A percentile compares a stretch with the other conserved stretches of the same genome.
phyloP scores from a whole-genome alignment of 2,888 invertebrate genomes.

The Parnassius orleans region DNA sequence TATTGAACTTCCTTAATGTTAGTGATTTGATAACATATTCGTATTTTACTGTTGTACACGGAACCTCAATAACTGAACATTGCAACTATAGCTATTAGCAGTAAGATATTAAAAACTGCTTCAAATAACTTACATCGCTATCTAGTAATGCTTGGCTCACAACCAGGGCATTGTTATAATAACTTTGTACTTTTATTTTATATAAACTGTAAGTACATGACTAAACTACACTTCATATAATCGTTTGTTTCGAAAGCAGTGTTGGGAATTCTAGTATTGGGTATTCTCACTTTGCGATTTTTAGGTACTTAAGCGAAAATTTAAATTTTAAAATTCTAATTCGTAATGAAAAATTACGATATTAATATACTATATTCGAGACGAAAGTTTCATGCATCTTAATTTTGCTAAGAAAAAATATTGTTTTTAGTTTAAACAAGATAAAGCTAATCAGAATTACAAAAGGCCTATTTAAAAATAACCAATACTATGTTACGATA shows the following conservation, averaged over 20 bases:
- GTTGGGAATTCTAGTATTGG: neutral
- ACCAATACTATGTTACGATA: neutral
- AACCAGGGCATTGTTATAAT: slow-evolving; percentile 41
- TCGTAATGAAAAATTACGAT: no score
- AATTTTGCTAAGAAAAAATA: neutral
- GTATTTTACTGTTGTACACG: slow-evolving; percentile 22
- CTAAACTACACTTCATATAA: no score
- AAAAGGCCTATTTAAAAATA: slow-evolving; percentile 7
- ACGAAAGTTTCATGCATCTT: neutral
- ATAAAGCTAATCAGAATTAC: neutral
- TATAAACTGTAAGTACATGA: neutral
- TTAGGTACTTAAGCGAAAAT: no score
- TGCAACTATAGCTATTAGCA: slow-evolving; percentile 45
- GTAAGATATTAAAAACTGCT: slow-evolving; percentile 42
- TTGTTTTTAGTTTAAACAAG: neutral
- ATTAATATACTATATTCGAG: slow-evolving; percentile 3
- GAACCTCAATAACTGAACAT: slow-evolving; percentile 46
- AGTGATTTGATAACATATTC: neutral
- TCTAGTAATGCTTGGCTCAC: slow-evolving; percentile 54
- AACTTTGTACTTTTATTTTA: slow-evolving; percentile 30
- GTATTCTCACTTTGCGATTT: no score
- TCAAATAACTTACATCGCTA: slow-evolving; percentile 44
- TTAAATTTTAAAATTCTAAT: no score
- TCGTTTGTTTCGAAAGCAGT: no score
- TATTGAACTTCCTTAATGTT: no score